phyloP scores from a whole-genome alignment of 2,888 invertebrate species.

The Aspidapion aeneum region DNA sequence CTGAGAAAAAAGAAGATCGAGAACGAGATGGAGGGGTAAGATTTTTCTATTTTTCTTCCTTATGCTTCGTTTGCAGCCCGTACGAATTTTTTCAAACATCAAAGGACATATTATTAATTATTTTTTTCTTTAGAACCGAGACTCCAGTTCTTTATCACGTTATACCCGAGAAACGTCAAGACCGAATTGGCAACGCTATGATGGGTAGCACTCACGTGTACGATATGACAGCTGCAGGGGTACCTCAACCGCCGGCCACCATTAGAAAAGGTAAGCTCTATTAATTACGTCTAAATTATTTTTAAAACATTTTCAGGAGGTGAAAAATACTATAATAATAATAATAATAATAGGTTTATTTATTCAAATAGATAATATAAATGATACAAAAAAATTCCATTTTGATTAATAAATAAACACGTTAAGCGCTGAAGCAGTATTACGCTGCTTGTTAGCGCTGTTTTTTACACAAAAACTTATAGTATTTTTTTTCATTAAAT shows the following conservation, averaged over 20 bases:
- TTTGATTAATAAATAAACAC: too few species aligned
- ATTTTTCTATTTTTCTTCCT: not conserved
- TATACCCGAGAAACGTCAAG: slow-evolving; percentile 89
- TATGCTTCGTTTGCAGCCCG: too few species aligned
- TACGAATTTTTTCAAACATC: not conserved
- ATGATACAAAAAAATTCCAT: too few species aligned
- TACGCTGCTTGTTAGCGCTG: too few species aligned
- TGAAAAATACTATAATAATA: too few species aligned
- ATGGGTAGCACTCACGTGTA: slow-evolving; percentile 99
- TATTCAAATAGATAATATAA: too few species aligned
- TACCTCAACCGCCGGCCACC: slow-evolving; percentile 53
- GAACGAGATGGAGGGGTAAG: slow-evolving; percentile 89
- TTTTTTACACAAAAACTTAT: too few species aligned
- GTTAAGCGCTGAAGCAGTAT: too few species aligned
- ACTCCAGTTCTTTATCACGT: slow-evolving; percentile 95
- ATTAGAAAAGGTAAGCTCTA: slow-evolving; percentile 20
- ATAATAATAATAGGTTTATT: too few species aligned
- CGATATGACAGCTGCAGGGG: slow-evolving; percentile 70
- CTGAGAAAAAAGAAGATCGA: slow-evolving; percentile 95
- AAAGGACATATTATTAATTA: not conserved
- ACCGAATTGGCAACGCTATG: slow-evolving; percentile 87
- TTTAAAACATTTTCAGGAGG: too few species aligned
- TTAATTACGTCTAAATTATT: too few species aligned
- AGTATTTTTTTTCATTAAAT: too few species aligned
- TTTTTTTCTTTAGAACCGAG: slow-evolving; percentile 62